Percentiles rank a stretch among this genome's conserved stretches.
Conservation (phyloP, 2,113 vertebrate species). For the Tyto alba region DNA sequence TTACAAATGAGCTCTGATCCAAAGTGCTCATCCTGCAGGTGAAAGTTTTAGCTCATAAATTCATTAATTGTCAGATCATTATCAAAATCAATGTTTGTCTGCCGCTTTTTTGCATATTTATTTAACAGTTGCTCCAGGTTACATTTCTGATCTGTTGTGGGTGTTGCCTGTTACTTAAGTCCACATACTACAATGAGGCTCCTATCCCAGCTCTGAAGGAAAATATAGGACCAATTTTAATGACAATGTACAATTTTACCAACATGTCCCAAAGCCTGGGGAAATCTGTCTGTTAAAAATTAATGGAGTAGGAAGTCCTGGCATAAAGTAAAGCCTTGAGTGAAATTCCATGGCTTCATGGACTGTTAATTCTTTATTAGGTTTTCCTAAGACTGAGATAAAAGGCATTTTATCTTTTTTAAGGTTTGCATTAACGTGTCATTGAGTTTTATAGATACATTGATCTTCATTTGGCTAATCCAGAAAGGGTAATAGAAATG, state of each 20-base stretch:
- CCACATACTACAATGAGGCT: background rate
- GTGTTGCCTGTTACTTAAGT: background rate
- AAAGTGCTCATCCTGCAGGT: background rate
- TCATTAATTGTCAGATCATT: background rate
- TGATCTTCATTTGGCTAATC: slow-evolving; percentile 71
- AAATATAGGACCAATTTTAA: background rate
- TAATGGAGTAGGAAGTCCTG: slow-evolving; percentile 69
- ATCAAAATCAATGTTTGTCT: background rate
- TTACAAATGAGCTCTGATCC: background rate
- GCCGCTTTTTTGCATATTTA: background rate
- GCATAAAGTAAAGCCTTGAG: slow-evolving; percentile 67
- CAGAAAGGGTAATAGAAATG: slow-evolving; percentile 56
- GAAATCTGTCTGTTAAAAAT: slow-evolving; percentile 63
- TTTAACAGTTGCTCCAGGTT: background rate
- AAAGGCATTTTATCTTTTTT: slow-evolving; percentile 74
- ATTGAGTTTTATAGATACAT: slow-evolving; percentile 67
- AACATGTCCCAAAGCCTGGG: slow-evolving; percentile 10
- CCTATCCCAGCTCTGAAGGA: background rate
- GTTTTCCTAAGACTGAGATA: slow-evolving; percentile 74
- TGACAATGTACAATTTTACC: background rate
- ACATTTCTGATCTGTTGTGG: background rate
- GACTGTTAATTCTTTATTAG: slow-evolving; percentile 80
- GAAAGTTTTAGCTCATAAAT: background rate
- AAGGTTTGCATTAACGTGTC: slow-evolving; percentile 68
- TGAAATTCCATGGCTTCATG: slow-evolving; percentile 62